Base-by-base conservation (phyloP, 2,888 invertebrate genomes). In the Lagria hirta region DNA sequence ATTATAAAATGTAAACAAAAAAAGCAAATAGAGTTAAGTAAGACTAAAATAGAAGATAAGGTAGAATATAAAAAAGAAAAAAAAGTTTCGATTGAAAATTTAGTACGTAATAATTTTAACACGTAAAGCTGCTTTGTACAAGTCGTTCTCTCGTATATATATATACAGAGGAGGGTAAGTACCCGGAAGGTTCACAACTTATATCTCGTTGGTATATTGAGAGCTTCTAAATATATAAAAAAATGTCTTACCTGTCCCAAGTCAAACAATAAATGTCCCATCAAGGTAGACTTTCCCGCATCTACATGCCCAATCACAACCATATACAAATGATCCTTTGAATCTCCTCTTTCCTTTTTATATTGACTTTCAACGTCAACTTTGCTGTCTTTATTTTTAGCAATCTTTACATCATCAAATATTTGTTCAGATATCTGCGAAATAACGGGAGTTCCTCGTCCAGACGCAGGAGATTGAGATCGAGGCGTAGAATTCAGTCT, bases 281-380 rank as follows among this genome's bases (percentile, higher is more conserved):
- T 93, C n/a, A 99, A 73, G 4, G 96, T 97, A 53, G 92, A 92
- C 71, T 96, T 96, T 0, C 96, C 96, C 18, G 95, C 95, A 76
- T 96, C 99, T 2, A 99, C 99, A 75, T 99, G 99, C 5, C 90
- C 99, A 67, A 91, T 86, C 5, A 92, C 91, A 48, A 95, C 90
- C 74, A 97, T 82, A 66, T 96, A 92, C 44, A 97, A 76, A 63
- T 91, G 85, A 20, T 88, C 87, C 64, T 96, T 96, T 8, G 81
- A 81, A n/a, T 79, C 77, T 1, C 86, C 84, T 54, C 92, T 80
- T 64, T 89, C 88, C 58, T 80, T 83, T 32, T 78, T 74, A 60
- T 85, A 93, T 54, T 84, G 76, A 24, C 74, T 73, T 23, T 76
- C 66, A 1, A 81, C 78, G 62, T 84, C 82, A 10, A 72, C 52